Base-by-base conservation (phyloP, 1,140 invertebrate species). In the Drosophila ercepeae region DNA sequence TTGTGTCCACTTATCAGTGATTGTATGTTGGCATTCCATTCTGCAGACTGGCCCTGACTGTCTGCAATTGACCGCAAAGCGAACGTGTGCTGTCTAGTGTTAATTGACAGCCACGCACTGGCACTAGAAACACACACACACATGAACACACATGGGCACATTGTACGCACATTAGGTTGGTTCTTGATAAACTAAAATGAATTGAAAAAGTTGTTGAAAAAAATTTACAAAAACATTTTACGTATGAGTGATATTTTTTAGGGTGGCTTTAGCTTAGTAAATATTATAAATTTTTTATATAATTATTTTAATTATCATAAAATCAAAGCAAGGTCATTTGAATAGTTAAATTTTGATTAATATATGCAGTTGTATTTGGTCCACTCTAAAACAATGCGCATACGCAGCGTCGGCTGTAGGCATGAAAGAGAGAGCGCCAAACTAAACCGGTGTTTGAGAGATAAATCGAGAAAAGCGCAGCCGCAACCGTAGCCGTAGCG, bases 61-160 rank as follows among this genome's bases (percentile, higher is more conserved):
- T 68, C 64, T 69, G 64, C 50, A 57, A 75, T 63, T 71, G 57
- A 42, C 63, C 48, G 64, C 63, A 52, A 67, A 67, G 61, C 61
- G 49, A 68, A 67, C 61, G 64, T 67, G 61, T 67, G 63, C 63
- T 67, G 60, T 42, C 59, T 65, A 53, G 49, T 68, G 65, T 69
- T 69, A 69, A 69, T 68, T 69, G 68, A 69, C 63, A 69, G 65
- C 49, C 49, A 68, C 61, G 36, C 60, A 67, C 64, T 18, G 36
- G 8, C 36, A 42, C 54, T 18, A 32, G 9, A 32, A 9, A 9
- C 9, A 9, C 29, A 32, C 29, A n/a, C 29, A 32, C 29, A n/a
- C 29, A n/a, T 8, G 3, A 2, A 27, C 27, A 63, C 53, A 61
- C 59, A 44, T 23, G 16, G 32, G 34, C 34, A 3, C n/a, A 45